Base-by-base conservation (phyloP, 2,113 vertebrate species). In the Mola mola region DNA sequence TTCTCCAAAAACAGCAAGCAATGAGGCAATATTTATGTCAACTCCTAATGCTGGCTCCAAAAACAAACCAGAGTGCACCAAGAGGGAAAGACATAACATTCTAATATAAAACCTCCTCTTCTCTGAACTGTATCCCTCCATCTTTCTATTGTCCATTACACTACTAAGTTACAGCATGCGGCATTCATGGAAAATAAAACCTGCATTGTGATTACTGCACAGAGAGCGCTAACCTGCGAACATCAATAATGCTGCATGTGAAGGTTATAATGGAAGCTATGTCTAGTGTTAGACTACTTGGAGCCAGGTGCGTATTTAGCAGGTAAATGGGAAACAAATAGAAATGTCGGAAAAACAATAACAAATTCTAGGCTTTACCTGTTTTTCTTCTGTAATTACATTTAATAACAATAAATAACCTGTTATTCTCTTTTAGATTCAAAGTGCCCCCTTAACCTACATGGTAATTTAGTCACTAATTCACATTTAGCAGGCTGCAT, bases 1-100 rank as follows among this genome's bases (percentile, higher is more conserved):
- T 43, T 53, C 43, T 71, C 53, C 22, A 31, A 28, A 66, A 10
- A 49, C 41, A 56, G 52, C 59, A 78, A 75, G 57, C 67, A 86
- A 56, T 66, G 81, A 73, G 62, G 34, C 5, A 16, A 29, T 78
- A 47, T 81, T 81, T 73, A 73, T 49, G 37, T 34, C 34, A 15
- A 44, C 52, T 58, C 16, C 22, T 61, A 46, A 43, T 55, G 26
- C 26, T 58, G 28, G 37, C n/a, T 79, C 57, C 19, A 64, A 63
- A 80, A 71, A 69, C 40, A 81, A 84, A 81, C 49, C 43, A 8
- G 5, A 28, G 19, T 33, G 5, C n/a, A 41, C 20, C 5, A 13
- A 58, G 21, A 9, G 46, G 42, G 28, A 66, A 29, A 53, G 29
- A 58, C 42, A 61, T 51, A 16, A 19, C 38, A 20, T 56, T 26